Percentiles rank a stretch among this genome's conserved stretches.
These are phyloP conservation scores for Oegoconia quadripuncta DNA, from an alignment of 2,888 invertebrate species.

Conservation along the genomic window DNA sequence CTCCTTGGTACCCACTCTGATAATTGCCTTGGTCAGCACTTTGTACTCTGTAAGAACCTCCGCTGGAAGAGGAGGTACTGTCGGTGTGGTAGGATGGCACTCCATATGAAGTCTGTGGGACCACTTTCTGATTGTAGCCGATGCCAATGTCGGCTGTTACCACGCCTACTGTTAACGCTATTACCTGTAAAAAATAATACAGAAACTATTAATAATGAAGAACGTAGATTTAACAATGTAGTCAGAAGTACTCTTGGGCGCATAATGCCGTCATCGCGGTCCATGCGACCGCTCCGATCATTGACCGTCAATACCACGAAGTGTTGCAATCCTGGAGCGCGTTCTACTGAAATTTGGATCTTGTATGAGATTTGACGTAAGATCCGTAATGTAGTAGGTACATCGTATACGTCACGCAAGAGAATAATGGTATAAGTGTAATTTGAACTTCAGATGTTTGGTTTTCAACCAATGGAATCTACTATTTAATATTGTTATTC, in stretches of 20 bases:
- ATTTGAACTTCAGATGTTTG: neutral
- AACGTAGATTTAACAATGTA: neutral
- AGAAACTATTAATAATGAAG: constrained; percentile 1
- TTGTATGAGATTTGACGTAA: constrained; percentile 18
- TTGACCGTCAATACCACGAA: constrained; percentile 24
- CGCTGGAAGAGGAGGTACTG: constrained; percentile 24
- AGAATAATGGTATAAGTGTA: neutral
- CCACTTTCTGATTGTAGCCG: constrained; percentile 61
- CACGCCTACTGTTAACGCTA: constrained; percentile 43
- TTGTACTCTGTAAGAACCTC: too few relatives aligned
- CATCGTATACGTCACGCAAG: neutral
- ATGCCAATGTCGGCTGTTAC: constrained; percentile 53
- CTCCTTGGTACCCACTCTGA: constrained; percentile 20
- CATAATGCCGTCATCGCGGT: neutral
- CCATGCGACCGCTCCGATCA: constrained; percentile 12
- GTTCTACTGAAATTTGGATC: constrained; percentile 33
- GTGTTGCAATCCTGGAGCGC: constrained; percentile 31
- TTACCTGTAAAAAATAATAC: constrained; percentile 46
- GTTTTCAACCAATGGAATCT: too few relatives aligned
- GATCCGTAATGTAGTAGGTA: too few relatives aligned
- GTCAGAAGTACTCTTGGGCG: neutral
- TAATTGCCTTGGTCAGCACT: too few relatives aligned
- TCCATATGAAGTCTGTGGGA: constrained; percentile 65
- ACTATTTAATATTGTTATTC: too few relatives aligned
- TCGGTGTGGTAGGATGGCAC: constrained; percentile 48